phyloP scores from a whole-genome alignment of 23 tunicate genomes.

The Trididemnum miniatum region DNA sequence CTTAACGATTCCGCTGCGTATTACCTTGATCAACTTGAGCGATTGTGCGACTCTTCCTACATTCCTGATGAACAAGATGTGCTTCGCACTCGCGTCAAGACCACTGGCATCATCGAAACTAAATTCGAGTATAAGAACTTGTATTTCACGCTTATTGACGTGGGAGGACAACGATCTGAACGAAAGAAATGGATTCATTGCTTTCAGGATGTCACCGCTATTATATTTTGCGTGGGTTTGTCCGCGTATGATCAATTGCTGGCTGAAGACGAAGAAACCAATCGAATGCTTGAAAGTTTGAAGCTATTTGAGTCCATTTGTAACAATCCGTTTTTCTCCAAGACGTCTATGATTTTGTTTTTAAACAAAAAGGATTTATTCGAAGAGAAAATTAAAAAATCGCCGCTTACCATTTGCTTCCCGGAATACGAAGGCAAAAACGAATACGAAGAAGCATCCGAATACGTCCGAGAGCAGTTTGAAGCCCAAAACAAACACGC shows the following conservation, averaged over 20 bases:
- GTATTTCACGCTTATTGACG: conserved; percentile 89
- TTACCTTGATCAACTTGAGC: conserved; percentile 70
- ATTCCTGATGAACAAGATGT: conserved; percentile 94
- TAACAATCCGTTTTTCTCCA: conserved; percentile 83
- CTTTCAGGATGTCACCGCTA: conserved; percentile 95
- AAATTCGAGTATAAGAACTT: conserved; percentile 80
- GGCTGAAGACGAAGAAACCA: conserved; percentile 92
- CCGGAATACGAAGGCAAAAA: conserved; percentile 83
- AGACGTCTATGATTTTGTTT: conserved; percentile 93
- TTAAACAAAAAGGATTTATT: conserved; percentile 95
- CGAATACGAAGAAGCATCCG: conserved; percentile 73
- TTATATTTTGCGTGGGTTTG: conserved; percentile 96
- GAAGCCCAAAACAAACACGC: conserved; percentile 81
- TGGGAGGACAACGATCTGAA: conserved; percentile 95
- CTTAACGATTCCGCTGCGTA: conserved; percentile 94
- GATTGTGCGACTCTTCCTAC: conserved; percentile 62
- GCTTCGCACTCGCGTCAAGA: conserved; percentile 82
- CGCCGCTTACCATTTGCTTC: conserved; percentile 85
- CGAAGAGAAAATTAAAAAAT: conserved; percentile 74
- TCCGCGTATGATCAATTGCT: conserved; percentile 95
- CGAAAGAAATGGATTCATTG: conserved; percentile 99
- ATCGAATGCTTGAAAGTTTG: conserved; percentile 91
- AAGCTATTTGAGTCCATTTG: conserved; percentile 93
- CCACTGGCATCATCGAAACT: conserved; percentile 96
- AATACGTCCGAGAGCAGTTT: conserved; percentile 71